These are phyloP conservation scores for Phocoena sinus DNA, from an alignment of 2,113 vertebrate genomes.

Conservation along the genomic window DNA sequence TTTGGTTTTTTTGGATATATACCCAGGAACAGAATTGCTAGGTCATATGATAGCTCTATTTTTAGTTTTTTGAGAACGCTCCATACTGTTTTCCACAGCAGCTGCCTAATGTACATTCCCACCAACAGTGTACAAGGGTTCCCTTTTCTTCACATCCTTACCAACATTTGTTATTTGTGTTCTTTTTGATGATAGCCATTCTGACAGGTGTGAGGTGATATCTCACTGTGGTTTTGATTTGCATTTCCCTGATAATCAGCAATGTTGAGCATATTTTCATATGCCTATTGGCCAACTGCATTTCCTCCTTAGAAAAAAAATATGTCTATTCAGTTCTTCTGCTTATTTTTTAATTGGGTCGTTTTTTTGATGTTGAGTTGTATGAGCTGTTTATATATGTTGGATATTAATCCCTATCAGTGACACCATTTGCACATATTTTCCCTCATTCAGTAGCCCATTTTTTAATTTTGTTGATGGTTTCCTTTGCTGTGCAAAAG, in stretches of 20 bases:
- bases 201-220: not conserved
- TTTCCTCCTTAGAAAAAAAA: not conserved
- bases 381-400: not conserved
- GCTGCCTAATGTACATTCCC: not conserved
- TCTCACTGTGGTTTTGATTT: not conserved
- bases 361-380: not conserved
- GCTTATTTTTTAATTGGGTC: not conserved
- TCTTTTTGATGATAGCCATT: not conserved
- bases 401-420: no score
- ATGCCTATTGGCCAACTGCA: not conserved
- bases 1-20: not conserved
- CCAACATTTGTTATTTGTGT: not conserved
- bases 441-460: no score
- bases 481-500: no score
- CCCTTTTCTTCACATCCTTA: not conserved
- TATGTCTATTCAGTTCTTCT: not conserved
- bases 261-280: not conserved
- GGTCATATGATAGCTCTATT: not conserved
- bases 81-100: not conserved
- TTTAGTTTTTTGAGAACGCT: not conserved
- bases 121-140: not conserved
- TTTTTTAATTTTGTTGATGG: no score
- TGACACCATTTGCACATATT: no score
- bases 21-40: not conserved
- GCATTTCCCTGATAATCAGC: not conserved